Evolutionary conservation across 2,888 invertebrate genomes (phyloP).

Genomic region (Hedychridium roseum): DNA sequence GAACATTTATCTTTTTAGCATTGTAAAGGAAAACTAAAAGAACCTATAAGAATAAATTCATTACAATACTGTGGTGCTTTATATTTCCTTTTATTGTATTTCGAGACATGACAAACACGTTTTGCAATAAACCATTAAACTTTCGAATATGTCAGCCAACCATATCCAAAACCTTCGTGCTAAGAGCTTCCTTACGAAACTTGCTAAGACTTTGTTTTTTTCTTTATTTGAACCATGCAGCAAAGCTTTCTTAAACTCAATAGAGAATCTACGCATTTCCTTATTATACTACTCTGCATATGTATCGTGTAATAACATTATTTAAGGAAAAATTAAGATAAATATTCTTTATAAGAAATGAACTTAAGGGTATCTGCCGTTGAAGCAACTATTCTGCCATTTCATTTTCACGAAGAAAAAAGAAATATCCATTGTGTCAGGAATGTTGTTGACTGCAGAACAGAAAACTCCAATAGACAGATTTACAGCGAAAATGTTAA

Average conservation of each 20-base stretch:
- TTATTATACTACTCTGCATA: slow-evolving; percentile 39
- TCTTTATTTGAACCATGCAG: slow-evolving; percentile 25
- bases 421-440: not conserved
- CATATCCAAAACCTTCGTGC: slow-evolving; percentile 41
- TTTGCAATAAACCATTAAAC: slow-evolving; percentile 56
- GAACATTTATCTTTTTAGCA: too few relatives aligned
- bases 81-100: slow-evolving; percentile 50
- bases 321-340: slow-evolving; percentile 43
- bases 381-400: slow-evolving; percentile 41
- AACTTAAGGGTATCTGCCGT: slow-evolving; percentile 45
- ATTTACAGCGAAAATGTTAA: slow-evolving; percentile 50
- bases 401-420: too few relatives aligned
- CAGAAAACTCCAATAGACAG: slow-evolving; percentile 36
- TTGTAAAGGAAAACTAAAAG: slow-evolving; percentile 4
- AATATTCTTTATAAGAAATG: slow-evolving; percentile 37
- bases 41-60: not conserved
- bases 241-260: slow-evolving; percentile 29
- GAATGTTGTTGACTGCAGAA: slow-evolving; percentile 23
- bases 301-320: slow-evolving; percentile 47
- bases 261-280: slow-evolving; percentile 38
- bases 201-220: slow-evolving; percentile 32
- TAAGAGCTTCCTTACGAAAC: slow-evolving; percentile 36
- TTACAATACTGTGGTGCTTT: slow-evolving; percentile 14
- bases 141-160: slow-evolving; percentile 54
- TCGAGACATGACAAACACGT: slow-evolving; percentile 56